Percentiles rank a stretch among this genome's conserved stretches.
phyloP scores from a whole-genome alignment of 2,888 invertebrate species.

The Sicus ferrugineus region DNA sequence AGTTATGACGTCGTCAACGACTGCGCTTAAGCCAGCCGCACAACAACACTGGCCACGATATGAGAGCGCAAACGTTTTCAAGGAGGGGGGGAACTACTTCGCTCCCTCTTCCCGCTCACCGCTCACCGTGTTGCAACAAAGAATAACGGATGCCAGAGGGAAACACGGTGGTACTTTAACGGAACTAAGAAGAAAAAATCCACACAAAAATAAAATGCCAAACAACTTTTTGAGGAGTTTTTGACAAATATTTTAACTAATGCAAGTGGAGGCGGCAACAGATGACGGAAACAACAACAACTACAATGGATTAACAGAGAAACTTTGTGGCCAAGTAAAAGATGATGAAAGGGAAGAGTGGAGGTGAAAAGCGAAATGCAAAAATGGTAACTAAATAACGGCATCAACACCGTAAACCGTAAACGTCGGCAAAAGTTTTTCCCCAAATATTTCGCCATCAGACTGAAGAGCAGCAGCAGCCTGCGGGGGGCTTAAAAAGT shows the following conservation, averaged over 20 bases:
- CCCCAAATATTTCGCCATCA: neutral
- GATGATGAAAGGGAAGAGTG: neutral
- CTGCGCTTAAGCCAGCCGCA: too few relatives aligned
- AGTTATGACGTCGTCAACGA: too few relatives aligned
- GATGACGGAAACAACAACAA: neutral
- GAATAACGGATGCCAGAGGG: too few relatives aligned
- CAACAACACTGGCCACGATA: too few relatives aligned
- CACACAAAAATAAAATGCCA: neutral
- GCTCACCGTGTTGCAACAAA: too few relatives aligned
- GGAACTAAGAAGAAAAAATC: neutral
- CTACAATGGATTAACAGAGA: neutral
- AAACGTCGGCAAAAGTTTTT: neutral
- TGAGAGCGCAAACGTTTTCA: too few relatives aligned
- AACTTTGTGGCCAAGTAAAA: neutral
- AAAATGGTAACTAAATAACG: neutral
- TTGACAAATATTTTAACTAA: constrained; percentile 26
- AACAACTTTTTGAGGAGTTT: constrained; percentile 22
- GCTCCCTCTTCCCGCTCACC: too few relatives aligned
- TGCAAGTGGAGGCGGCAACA: neutral
- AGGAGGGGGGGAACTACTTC: too few relatives aligned
- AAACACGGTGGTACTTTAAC: neutral
- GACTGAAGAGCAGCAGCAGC: neutral
- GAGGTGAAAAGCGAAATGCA: neutral
- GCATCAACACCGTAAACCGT: too few relatives aligned
- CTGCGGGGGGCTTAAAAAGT: neutral